Evolutionary conservation across 2,797 vertebrate species (phyloP).

Genomic region (Chelon auratus): DNA sequence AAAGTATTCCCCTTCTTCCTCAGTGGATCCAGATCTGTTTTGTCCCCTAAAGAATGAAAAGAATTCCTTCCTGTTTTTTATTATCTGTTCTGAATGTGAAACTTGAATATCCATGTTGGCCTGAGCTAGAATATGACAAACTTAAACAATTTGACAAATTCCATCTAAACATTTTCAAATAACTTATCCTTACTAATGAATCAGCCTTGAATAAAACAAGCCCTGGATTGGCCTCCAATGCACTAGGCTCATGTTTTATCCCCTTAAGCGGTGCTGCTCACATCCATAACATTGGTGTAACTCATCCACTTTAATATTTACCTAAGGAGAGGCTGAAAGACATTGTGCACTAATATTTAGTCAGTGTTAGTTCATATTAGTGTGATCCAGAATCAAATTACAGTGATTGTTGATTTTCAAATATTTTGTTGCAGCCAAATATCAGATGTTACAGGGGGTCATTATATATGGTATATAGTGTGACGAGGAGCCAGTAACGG

Average conservation of each 20-base stretch:
- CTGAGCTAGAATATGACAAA: slow-evolving; percentile 61
- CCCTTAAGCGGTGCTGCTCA: slow-evolving; percentile 40
- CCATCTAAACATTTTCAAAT: slow-evolving; percentile 71
- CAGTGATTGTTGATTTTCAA: slow-evolving; percentile 60
- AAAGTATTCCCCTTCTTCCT: slow-evolving; percentile 64
- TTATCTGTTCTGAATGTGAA: slow-evolving; percentile 73
- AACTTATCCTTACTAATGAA: slow-evolving; percentile 75
- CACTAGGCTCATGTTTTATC: slow-evolving; percentile 50
- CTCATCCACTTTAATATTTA: slow-evolving; percentile 63
- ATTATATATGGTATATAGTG: slow-evolving; percentile 44
- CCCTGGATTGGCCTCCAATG: slow-evolving; percentile 32
- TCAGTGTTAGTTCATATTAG: slow-evolving; percentile 58
- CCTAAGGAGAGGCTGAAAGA: slow-evolving; percentile 45
- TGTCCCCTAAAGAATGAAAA: slow-evolving; percentile 70
- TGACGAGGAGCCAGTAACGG: slow-evolving; percentile 37
- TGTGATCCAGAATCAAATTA: slow-evolving; percentile 60
- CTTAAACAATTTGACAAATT: slow-evolving; percentile 77
- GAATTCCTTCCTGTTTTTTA: slow-evolving; percentile 69
- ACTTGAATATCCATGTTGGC: slow-evolving; percentile 55
- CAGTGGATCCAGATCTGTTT: slow-evolving; percentile 43
- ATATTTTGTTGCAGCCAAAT: slow-evolving; percentile 47
- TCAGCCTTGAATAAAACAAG: slow-evolving; percentile 52
- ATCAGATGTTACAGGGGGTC: slow-evolving; percentile 32
- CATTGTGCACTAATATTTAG: slow-evolving; percentile 62
- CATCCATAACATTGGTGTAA: slow-evolving; percentile 53